These are phyloP conservation scores for Carassius carassius DNA, from an alignment of 2,113 vertebrate genomes.

Conservation along the genomic window DNA sequence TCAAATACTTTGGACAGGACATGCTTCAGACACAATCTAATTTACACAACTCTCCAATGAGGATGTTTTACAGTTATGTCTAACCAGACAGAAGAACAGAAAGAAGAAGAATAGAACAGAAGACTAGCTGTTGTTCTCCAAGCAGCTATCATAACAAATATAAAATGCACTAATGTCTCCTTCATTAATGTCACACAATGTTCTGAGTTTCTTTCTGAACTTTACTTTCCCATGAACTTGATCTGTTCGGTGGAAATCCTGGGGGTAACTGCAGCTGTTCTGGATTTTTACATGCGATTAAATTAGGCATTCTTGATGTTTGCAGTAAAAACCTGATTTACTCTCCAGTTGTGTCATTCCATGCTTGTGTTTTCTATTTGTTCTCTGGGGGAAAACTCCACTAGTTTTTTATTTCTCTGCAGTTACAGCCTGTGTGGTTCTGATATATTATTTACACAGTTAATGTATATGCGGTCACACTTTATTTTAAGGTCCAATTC, in stretches of 20 bases:
- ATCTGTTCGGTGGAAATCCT: not conserved
- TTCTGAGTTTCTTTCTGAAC: not conserved
- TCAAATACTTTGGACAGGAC: not conserved
- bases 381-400: not conserved
- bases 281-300: not conserved
- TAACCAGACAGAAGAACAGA: not conserved
- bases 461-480: no score
- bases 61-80: not conserved
- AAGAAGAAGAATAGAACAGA: no score
- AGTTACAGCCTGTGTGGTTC: no score
- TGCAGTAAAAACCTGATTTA: not conserved
- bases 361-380: not conserved
- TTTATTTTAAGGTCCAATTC: no score
- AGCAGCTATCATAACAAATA: not conserved
- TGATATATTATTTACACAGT: no score
- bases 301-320: not conserved
- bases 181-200: not conserved
- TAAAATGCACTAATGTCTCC: not conserved
- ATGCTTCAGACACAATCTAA: not conserved
- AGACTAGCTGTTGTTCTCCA: not conserved
- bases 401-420: no score
- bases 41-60: not conserved
- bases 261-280: not conserved
- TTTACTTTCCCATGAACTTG: not conserved
- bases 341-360: not conserved